phyloP scores from a whole-genome alignment of 2,113 vertebrate genomes.

The Ctenodactylus gundi region DNA sequence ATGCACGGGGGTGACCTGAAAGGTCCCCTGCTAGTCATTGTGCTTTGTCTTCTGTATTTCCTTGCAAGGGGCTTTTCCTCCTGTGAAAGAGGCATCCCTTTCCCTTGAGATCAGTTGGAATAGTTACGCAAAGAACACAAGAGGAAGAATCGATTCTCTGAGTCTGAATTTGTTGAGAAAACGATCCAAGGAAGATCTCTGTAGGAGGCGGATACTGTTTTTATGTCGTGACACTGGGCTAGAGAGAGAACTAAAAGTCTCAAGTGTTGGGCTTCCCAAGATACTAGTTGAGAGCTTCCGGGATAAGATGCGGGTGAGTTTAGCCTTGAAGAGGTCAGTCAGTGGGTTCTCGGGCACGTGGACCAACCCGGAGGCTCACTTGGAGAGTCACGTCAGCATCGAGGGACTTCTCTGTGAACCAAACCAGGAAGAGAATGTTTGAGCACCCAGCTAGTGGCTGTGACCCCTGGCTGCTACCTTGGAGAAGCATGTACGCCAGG shows the following conservation, averaged over 20 bases:
- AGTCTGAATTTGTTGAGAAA: neutral
- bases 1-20: neutral
- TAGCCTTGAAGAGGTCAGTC: neutral
- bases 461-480: no score
- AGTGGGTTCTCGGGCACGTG: neutral
- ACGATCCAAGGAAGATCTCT: neutral
- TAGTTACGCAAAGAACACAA: neutral
- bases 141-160: neutral
- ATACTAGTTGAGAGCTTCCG: neutral
- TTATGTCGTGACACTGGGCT: neutral
- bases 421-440: neutral
- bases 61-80: neutral
- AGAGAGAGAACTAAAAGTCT: neutral
- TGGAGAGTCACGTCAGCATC: neutral
- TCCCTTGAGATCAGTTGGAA: neutral
- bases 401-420: neutral
- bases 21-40: neutral
- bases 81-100: neutral
- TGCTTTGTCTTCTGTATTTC: neutral
- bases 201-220: neutral
- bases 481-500: neutral
- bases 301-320: neutral
- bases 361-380: neutral
- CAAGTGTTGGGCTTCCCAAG: neutral
- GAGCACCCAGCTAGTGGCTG: no score